Percentiles rank a stretch among this genome's conserved stretches.
Evolutionary conservation across 2,113 vertebrate species (phyloP).

Genomic region (Hirundichthys speculiger): DNA sequence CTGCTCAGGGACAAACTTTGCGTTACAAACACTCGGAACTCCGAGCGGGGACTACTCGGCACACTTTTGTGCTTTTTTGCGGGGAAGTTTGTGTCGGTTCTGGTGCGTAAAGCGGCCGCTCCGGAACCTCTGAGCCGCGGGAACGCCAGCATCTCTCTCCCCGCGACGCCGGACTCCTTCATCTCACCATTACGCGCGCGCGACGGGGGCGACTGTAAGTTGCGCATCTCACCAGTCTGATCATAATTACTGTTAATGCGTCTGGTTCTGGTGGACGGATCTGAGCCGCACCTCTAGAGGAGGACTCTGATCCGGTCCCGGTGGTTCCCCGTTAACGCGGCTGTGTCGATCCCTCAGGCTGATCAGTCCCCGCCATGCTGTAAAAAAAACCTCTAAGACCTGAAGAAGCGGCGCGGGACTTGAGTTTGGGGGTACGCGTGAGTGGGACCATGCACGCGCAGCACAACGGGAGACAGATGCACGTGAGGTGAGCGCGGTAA

Average conservation of each 20-base stretch:
- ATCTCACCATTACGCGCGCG: background rate
- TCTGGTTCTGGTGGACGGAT: too few relatives aligned
- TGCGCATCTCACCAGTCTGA: background rate
- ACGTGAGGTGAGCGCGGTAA: conserved; percentile 57
- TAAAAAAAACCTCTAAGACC: conserved; percentile 37
- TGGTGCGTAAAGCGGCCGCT: background rate
- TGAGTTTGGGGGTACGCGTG: conserved; percentile 62
- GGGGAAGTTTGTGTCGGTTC: conserved; percentile 47
- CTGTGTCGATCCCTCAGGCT: conserved; percentile 20
- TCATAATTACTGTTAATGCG: background rate
- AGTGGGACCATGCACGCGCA: conserved; percentile 69
- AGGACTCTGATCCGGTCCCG: too few relatives aligned
- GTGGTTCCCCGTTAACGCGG: too few relatives aligned
- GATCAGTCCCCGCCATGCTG: conserved; percentile 68
- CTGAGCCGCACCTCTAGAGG: too few relatives aligned
- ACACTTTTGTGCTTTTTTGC: conserved; percentile 47
- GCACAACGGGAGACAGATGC: conserved; percentile 22
- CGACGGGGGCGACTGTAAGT: conserved; percentile 46
- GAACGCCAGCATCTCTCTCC: conserved; percentile 26
- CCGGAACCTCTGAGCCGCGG: conserved; percentile 14
- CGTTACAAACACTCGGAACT: conserved; percentile 75
- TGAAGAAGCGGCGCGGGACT: conserved; percentile 44
- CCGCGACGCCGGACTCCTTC: background rate
- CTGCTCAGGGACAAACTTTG: conserved; percentile 59
- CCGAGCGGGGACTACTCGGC: conserved; percentile 67